Conservation (phyloP, 2,797 vertebrate genomes). For the Sebastes hubbsi region DNA sequence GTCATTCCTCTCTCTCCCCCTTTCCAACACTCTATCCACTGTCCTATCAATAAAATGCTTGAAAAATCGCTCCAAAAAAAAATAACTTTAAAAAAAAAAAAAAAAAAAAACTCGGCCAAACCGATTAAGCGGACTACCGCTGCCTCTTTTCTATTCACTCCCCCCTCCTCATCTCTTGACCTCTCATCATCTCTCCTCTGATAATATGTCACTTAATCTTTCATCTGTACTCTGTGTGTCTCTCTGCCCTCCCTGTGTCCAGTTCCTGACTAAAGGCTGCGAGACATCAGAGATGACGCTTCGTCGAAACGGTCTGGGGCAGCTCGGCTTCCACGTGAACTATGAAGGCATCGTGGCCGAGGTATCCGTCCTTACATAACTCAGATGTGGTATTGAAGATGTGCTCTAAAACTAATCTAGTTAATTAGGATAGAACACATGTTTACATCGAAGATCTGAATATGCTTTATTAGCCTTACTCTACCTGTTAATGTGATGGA, state of each 20-base stretch:
- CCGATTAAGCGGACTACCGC: no score
- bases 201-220: background rate
- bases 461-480: background rate
- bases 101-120: no score
- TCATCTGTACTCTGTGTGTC: background rate
- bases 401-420: background rate
- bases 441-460: background rate
- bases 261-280: slow-evolving; percentile 95
- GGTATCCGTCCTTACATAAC: slow-evolving; percentile 29
- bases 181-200: background rate
- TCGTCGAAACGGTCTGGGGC: slow-evolving; percentile 94
- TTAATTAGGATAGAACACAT: background rate
- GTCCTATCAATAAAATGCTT: no score
- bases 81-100: no score
- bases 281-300: slow-evolving; percentile 98
- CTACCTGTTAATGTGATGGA: background rate
- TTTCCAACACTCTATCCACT: no score
- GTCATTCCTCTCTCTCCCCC: no score
- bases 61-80: no score
- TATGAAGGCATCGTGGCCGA: slow-evolving; percentile 99
- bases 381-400: background rate
- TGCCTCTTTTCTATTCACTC: background rate
- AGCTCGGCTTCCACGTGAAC: slow-evolving; percentile 98
- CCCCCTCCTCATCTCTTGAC: background rate
- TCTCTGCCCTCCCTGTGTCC: slow-evolving; percentile 5